A percentile compares a stretch with the other conserved stretches of the same genome.
These are phyloP conservation scores for Megaceryle maxima DNA, from an alignment of 2,113 vertebrate genomes.

Conservation along the genomic window DNA sequence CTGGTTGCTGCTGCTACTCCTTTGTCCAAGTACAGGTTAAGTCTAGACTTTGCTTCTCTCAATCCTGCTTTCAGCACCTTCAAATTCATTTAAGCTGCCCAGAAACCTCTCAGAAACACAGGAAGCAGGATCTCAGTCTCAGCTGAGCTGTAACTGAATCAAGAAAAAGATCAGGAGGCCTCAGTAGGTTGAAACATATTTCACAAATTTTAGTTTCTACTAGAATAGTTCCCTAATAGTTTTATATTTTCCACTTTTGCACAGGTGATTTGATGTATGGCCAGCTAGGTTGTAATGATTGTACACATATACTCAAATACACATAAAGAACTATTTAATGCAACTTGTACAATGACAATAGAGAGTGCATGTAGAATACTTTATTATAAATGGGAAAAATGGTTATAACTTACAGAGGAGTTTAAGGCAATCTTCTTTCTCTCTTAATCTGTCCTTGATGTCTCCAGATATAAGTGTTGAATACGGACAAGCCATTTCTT, in stretches of 20 bases:
- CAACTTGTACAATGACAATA: background rate
- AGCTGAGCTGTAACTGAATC: background rate
- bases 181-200: background rate
- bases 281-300: background rate
- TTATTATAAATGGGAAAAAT: background rate
- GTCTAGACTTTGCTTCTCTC: background rate
- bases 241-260: background rate
- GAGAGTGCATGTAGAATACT: background rate
- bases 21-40: background rate
- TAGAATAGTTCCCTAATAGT: background rate
- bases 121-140: background rate
- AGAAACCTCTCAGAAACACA: background rate
- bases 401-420: slow-evolving; percentile 80
- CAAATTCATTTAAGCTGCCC: background rate
- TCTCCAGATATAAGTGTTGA: slow-evolving; percentile 79
- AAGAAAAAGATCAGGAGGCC: background rate
- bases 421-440: slow-evolving; percentile 85
- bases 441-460: slow-evolving; percentile 77
- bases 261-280: background rate
- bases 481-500: slow-evolving; percentile 89
- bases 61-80: background rate
- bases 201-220: background rate
- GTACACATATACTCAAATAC: background rate
- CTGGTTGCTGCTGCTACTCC: background rate
- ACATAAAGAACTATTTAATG: background rate